These are phyloP conservation scores for Speoplatyrhinus poulsoni DNA, from an alignment of 2,113 vertebrate genomes.

Conservation along the genomic window DNA sequence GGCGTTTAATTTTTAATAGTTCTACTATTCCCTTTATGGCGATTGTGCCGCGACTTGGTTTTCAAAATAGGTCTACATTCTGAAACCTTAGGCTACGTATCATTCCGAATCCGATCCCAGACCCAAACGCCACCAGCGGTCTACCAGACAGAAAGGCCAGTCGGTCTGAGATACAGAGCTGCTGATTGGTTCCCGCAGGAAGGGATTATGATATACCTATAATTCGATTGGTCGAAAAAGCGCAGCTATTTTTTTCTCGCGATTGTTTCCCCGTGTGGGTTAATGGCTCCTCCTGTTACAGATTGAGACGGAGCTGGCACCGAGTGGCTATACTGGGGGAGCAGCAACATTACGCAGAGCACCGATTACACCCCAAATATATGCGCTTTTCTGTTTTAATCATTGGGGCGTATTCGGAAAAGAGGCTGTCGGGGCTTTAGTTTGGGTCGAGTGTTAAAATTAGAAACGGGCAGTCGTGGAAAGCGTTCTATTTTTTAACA, in stretches of 20 bases:
- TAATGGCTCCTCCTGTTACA: slow-evolving; percentile 97
- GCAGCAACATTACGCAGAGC: slow-evolving; percentile 64
- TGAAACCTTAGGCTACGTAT: background rate
- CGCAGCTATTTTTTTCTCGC: slow-evolving; percentile 68
- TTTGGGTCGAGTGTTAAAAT: slow-evolving; percentile 55
- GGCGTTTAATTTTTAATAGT: background rate
- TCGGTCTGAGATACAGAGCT: slow-evolving; percentile 21
- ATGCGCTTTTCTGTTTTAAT: slow-evolving; percentile 54
- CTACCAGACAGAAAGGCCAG: slow-evolving; percentile 52
- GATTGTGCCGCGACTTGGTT: background rate
- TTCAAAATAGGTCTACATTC: background rate
- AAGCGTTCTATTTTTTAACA: slow-evolving; percentile 68
- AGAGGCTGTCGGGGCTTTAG: slow-evolving; percentile 47
- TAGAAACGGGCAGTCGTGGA: slow-evolving; percentile 64
- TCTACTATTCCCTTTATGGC: too few relatives aligned
- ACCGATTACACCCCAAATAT: slow-evolving; percentile 56
- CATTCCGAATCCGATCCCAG: slow-evolving; percentile 21
- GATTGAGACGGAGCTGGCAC: slow-evolving; percentile 83
- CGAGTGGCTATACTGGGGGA: slow-evolving; percentile 71
- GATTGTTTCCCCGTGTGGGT: slow-evolving; percentile 81
- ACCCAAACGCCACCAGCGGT: background rate
- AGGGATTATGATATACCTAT: slow-evolving; percentile 31
- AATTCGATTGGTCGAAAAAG: slow-evolving; percentile 65
- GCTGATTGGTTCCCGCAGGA: slow-evolving; percentile 49
- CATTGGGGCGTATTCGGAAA: slow-evolving; percentile 40